phyloP scores from a whole-genome alignment of 2,113 vertebrate species.

The Orthonyx spaldingii region DNA sequence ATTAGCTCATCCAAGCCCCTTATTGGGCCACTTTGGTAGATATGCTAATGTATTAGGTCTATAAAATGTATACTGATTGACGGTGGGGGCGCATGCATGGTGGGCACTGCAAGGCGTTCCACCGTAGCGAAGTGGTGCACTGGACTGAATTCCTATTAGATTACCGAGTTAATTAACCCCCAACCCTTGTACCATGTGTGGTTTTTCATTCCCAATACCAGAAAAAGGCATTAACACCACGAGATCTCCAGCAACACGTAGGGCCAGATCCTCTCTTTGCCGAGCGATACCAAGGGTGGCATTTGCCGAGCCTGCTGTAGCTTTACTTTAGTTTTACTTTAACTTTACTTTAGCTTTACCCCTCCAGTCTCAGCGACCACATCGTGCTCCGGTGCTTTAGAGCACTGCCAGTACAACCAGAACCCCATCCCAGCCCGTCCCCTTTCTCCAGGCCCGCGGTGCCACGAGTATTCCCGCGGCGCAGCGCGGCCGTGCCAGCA shows the following conservation, averaged over 20 bases:
- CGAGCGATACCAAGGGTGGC: fast-evolving
- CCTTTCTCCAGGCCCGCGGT: background rate
- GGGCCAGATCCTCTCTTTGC: background rate
- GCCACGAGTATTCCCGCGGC: background rate
- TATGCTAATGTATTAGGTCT: too few species aligned
- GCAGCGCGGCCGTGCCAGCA: background rate
- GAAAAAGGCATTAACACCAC: too few species aligned
- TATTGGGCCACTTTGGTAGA: too few species aligned
- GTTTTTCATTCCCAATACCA: too few species aligned
- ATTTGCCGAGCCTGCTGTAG: background rate
- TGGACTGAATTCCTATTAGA: too few species aligned
- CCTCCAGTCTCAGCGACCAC: background rate
- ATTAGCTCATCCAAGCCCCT: too few species aligned
- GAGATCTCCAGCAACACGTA: background rate
- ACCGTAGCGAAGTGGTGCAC: too few species aligned
- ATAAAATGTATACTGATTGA: too few species aligned
- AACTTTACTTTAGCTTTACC: background rate
- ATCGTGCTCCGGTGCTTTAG: background rate
- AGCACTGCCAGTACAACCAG: background rate
- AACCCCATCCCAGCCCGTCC: background rate
- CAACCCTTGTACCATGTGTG: too few species aligned
- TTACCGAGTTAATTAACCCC: too few species aligned
- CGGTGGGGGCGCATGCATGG: too few species aligned
- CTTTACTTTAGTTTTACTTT: background rate
- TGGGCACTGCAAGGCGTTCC: too few species aligned